A percentile compares a stretch with the other conserved stretches of the same genome.
Evolutionary conservation across 2,888 invertebrate genomes (phyloP).

Genomic region (Mythimna ferrago): DNA sequence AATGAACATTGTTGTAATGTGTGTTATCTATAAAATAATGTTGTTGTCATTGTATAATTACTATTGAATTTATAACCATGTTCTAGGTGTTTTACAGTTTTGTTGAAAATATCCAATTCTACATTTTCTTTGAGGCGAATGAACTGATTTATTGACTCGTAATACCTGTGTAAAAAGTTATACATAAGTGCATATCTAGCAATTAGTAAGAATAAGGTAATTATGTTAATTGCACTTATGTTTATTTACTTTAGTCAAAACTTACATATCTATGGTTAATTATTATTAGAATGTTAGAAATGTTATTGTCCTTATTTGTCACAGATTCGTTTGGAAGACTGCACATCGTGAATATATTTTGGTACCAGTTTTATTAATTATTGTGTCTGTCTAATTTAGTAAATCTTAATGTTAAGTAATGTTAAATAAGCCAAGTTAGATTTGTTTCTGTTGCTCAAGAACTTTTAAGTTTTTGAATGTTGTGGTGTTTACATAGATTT

Average conservation of each 20-base stretch:
- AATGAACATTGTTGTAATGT: constrained; percentile 77
- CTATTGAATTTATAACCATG: constrained; percentile 58
- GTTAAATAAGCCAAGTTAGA: constrained; percentile 67
- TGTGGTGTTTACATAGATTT: constrained; percentile 64
- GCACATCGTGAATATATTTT: constrained; percentile 84
- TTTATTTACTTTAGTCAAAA: constrained; percentile 60
- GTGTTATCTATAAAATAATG: constrained; percentile 77
- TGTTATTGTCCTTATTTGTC: constrained; percentile 72
- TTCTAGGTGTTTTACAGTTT: constrained; percentile 66
- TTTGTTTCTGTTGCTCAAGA: constrained; percentile 77
- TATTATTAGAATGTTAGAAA: constrained; percentile 73
- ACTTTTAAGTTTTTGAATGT: constrained; percentile 66
- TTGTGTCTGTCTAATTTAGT: constrained; percentile 65
- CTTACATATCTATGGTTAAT: constrained; percentile 87
- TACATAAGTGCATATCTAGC: constrained; percentile 60
- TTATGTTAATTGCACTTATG: constrained; percentile 54
- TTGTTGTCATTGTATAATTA: constrained; percentile 73
- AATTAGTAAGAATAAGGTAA: constrained; percentile 52
- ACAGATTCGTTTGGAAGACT: constrained; percentile 81
- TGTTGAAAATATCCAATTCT: constrained; percentile 37
- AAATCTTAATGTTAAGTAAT: constrained; percentile 68
- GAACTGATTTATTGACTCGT: constrained; percentile 55
- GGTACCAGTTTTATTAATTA: constrained; percentile 74
- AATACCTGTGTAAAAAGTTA: constrained; percentile 37
- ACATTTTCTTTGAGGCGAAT: constrained; percentile 43